Conservation (phyloP, 2,797 vertebrate species). For the Bryconaethiops microstoma region DNA sequence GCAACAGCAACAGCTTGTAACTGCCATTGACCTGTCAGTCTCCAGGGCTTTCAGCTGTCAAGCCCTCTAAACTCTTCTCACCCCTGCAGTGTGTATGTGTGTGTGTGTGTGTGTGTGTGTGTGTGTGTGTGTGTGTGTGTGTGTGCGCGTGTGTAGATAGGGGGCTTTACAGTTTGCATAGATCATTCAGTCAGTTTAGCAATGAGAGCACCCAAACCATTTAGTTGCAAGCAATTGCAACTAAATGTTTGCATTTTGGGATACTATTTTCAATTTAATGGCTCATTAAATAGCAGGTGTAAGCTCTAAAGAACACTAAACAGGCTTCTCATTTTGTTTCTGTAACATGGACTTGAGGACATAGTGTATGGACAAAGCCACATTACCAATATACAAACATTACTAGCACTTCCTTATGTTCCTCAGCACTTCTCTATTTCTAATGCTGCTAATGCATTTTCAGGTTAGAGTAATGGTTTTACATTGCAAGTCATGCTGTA, state of each 20-base stretch:
- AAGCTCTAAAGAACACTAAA: not conserved
- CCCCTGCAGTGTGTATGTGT: slow-evolving; percentile 50
- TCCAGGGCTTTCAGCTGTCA: slow-evolving; percentile 71
- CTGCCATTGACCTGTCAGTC: slow-evolving; percentile 76
- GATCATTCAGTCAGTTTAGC: not conserved
- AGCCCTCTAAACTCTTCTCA: slow-evolving; percentile 59
- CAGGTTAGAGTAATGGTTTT: not conserved
- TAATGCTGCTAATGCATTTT: not conserved
- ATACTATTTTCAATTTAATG: not conserved
- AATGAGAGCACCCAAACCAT: not conserved
- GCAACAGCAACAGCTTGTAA: slow-evolving; percentile 73
- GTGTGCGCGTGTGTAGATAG: not conserved
- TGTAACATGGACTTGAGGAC: not conserved
- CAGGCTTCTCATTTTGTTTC: not conserved
- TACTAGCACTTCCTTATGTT: not conserved
- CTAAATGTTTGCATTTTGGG: not conserved
- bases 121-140: slow-evolving; percentile 18
- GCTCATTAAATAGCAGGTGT: not conserved
- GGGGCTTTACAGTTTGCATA: not conserved
- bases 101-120: slow-evolving; percentile 28
- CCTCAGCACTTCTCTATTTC: not conserved
- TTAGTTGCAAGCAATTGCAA: not conserved
- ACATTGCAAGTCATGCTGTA: not conserved
- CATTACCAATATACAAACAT: not conserved
- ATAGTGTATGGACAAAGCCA: not conserved